Base-by-base conservation (phyloP, 2,113 vertebrate species). In the Neopipo cinnamomea region DNA sequence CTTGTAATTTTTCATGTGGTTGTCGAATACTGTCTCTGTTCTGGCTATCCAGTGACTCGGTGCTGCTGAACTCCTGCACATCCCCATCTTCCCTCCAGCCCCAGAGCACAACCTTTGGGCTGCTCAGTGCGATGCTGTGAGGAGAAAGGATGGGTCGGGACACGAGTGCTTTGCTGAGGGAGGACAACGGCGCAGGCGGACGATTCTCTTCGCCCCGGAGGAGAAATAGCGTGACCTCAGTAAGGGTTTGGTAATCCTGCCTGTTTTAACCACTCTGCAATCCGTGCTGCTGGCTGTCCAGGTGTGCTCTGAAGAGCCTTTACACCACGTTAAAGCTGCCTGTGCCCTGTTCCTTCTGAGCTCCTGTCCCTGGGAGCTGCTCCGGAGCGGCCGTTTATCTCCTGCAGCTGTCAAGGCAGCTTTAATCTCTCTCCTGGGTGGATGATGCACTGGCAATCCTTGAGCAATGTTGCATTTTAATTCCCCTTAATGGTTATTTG, bases 101-200 rank as follows among this genome's bases (percentile, higher is more conserved):
- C 62, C 17, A 13, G 67, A 56, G n/a, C 39, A 30, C 6, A n/a
- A n/a, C 28, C 65, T 49, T 50, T 70, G 61, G 25, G 25, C n/a
- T 25, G 0, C 28, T 65, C 8, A 20, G 5, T 23, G 44, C 53
- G 62, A 10, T 59, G 7, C 24, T 56, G 35, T 27, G 14, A 62
- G 59, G 31, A 41, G 65, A 30, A 74, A 18, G 37, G 63, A 16
- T 8, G 37, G 62, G 41, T 12, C 8, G 22, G 83, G 63, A 49
- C 14, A 2, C 12, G 16, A 4, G 27, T 41, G 14, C 14, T 23
- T 2, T 5, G 44, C 14, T n/a, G 53, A 53, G 42, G 63, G 66
- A 53, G 52, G 59, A 2, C 39, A 11, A 1, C 30, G 25, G 0
- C 0, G 2, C 46, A 47, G 39, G 14, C 20, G 3, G 14, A 22